These are phyloP conservation scores for Lepilemur septentrionalis DNA, from an alignment of 2,797 vertebrate genomes.

Conservation along the genomic window DNA sequence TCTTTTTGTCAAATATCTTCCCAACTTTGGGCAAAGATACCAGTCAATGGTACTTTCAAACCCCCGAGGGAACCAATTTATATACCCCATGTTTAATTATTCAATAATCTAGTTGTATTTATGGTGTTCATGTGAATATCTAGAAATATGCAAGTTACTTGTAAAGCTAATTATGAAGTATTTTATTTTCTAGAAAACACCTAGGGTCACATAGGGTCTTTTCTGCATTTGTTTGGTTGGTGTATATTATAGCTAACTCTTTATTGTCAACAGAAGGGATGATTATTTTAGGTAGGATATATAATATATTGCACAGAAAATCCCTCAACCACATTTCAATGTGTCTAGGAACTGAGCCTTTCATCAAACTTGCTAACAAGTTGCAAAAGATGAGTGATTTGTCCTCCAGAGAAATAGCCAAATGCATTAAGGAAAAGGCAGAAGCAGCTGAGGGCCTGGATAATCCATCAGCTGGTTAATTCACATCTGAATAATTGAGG, in stretches of 20 bases:
- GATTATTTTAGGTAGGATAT: neutral
- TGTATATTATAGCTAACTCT: neutral
- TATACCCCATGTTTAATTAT: neutral
- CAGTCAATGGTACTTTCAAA: neutral
- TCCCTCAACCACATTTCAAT: slow-evolving; percentile 14
- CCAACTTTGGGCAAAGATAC: neutral
- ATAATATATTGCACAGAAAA: slow-evolving; percentile 23
- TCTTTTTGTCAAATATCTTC: slow-evolving; percentile 14
- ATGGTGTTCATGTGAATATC: neutral
- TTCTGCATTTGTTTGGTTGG: neutral
- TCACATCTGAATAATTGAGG: slow-evolving; percentile 61
- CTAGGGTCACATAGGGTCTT: neutral
- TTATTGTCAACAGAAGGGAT: neutral
- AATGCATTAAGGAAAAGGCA: slow-evolving; percentile 10
- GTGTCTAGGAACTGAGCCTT: neutral
- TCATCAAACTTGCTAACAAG: slow-evolving; percentile 42
- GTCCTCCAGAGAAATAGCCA: slow-evolving; percentile 39
- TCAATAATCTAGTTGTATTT: neutral
- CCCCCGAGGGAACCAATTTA: neutral
- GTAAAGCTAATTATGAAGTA: slow-evolving; percentile 1
- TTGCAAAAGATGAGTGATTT: slow-evolving; percentile 40
- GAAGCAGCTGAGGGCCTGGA: neutral
- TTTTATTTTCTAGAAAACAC: neutral
- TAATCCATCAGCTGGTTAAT: slow-evolving; percentile 47
- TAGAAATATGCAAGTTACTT: neutral